Percentiles rank a stretch among this genome's conserved stretches.
These are phyloP conservation scores for Dolomedes plantarius DNA, from an alignment of 2,888 invertebrate genomes.

Conservation along the genomic window DNA sequence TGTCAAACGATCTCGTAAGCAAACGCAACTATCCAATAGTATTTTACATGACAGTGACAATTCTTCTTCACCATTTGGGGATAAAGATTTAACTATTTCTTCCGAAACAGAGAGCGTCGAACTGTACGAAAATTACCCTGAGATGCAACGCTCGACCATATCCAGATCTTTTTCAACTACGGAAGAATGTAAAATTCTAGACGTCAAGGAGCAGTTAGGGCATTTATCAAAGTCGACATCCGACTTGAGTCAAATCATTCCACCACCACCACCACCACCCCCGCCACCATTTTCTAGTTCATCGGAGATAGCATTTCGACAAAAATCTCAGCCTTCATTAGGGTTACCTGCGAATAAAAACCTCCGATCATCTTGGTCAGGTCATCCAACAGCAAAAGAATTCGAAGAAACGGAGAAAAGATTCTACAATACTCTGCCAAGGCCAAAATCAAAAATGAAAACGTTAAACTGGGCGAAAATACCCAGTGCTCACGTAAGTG, in stretches of 20 bases:
- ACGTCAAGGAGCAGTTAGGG: neutral
- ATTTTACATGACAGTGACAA: neutral
- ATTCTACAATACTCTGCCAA: constrained; percentile 80
- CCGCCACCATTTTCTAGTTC: constrained; percentile 77
- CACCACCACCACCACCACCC: constrained; percentile 64
- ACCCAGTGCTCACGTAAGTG: constrained; percentile 79
- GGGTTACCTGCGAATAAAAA: neutral
- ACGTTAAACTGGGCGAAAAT: constrained; percentile 99
- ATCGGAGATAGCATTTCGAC: constrained; percentile 76
- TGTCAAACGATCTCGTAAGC: constrained; percentile 27
- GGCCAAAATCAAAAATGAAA: constrained; percentile 97
- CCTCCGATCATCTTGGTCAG: constrained; percentile 9
- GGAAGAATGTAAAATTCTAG: neutral
- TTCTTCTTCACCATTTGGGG: neutral
- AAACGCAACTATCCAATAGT: neutral
- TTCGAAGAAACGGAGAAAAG: neutral
- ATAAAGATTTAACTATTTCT: neutral
- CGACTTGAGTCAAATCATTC: neutral
- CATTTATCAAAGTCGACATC: constrained; percentile 14
- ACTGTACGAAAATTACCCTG: neutral
- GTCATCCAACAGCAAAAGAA: neutral
- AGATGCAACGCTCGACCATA: neutral
- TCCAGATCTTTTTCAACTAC: neutral
- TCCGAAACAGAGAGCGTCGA: neutral
- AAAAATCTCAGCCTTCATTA: constrained; percentile 75